These are phyloP conservation scores for Pelvicachromis taeniatus DNA, from an alignment of 2,113 vertebrate genomes.

Conservation along the genomic window DNA sequence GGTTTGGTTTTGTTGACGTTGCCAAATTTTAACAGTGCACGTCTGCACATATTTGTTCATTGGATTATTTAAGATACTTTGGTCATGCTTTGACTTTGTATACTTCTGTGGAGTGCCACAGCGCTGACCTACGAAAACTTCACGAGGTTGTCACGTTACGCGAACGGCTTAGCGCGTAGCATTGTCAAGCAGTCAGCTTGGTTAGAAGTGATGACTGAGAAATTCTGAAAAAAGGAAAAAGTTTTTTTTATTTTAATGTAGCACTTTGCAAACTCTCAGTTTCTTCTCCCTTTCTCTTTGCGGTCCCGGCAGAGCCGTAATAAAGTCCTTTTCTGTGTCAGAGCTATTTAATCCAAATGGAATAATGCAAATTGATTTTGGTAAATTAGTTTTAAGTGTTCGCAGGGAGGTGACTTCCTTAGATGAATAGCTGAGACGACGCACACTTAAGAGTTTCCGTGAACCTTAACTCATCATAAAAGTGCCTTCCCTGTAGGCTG, in stretches of 20 bases:
- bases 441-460: background rate
- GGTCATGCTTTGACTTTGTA: background rate
- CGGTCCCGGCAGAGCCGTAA: background rate
- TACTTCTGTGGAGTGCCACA: background rate
- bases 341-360: background rate
- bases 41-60: background rate
- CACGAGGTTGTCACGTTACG: background rate
- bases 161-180: background rate
- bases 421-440: background rate
- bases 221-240: background rate
- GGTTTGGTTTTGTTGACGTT: slow-evolving; percentile 49
- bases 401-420: background rate
- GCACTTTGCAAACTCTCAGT: background rate
- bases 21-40: slow-evolving; percentile 33
- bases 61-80: background rate
- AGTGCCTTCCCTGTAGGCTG: background rate
- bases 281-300: background rate
- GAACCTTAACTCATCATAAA: background rate
- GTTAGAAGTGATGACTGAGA: background rate
- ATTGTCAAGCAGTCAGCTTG: background rate
- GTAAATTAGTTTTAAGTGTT: background rate
- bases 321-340: background rate
- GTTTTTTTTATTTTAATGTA: background rate
- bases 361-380: background rate
- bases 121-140: background rate